Conservation (phyloP, 53 echinoderm and acorn worm species). For the Hippasteria phrygiana region DNA sequence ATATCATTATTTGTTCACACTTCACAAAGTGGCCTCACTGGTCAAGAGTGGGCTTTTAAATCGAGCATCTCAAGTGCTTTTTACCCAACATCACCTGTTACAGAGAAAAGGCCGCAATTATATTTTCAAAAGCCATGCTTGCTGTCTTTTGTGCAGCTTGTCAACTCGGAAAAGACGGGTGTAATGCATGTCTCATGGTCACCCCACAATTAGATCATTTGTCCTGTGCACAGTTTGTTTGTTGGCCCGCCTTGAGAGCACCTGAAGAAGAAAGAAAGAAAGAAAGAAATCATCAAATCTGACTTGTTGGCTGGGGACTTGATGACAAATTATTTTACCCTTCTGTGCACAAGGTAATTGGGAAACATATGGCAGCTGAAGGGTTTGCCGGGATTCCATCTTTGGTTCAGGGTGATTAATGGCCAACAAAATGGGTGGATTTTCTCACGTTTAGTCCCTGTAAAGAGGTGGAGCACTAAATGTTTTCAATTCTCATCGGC, state of each 20-base stretch:
- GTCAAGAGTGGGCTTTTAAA: no score
- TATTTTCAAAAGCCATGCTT: not conserved
- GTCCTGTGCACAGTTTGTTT: slow-evolving; percentile 16
- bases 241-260: slow-evolving; percentile 11
- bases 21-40: no score
- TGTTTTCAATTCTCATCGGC: not conserved
- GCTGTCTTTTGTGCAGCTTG: not conserved
- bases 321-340: slow-evolving; percentile 52
- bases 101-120: not conserved
- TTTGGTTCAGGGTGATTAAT: slow-evolving; percentile 3
- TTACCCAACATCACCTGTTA: not conserved
- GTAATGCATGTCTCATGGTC: slow-evolving; percentile 11
- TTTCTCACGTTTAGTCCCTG: slow-evolving; percentile 30
- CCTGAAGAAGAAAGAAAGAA: not conserved
- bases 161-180: not conserved
- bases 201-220: slow-evolving; percentile 28
- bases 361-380: slow-evolving; percentile 16
- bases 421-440: slow-evolving; percentile 3
- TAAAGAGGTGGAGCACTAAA: not conserved
- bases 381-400: not conserved
- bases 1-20: no score
- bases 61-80: no score
- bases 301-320: not conserved
- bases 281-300: not conserved
- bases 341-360: slow-evolving; percentile 26